phyloP scores from a whole-genome alignment of 2,888 invertebrate species.

The Prosapia bicincta region DNA sequence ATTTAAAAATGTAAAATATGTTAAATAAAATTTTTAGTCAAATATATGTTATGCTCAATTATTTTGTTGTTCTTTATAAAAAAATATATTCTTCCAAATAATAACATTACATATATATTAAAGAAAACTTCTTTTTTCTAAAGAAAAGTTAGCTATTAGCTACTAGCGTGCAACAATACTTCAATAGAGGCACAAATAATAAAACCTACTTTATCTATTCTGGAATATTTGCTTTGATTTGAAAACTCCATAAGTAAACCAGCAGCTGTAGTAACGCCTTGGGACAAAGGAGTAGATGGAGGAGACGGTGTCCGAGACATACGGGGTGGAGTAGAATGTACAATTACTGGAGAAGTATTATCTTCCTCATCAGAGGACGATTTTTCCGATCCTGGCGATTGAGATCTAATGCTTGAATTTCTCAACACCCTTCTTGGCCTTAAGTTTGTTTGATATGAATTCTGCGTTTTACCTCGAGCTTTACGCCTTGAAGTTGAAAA shows the following conservation, averaged over 20 bases:
- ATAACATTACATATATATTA: too few relatives aligned
- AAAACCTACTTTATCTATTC: background rate
- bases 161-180: too few relatives aligned
- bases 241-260: conserved; percentile 54
- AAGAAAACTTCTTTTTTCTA: too few relatives aligned
- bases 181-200: too few relatives aligned
- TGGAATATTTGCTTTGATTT: background rate
- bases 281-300: conserved; percentile 6
- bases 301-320: conserved; percentile 11
- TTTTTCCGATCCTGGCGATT: conserved; percentile 4
- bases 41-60: too few relatives aligned
- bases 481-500: conserved; percentile 23
- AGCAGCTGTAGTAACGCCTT: conserved; percentile 48
- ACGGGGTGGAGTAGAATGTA: background rate
- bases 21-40: too few relatives aligned
- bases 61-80: too few relatives aligned
- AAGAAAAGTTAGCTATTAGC: too few relatives aligned
- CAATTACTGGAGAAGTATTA: conserved; percentile 5
- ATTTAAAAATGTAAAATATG: too few relatives aligned
- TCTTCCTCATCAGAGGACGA: conserved; percentile 16
- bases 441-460: conserved; percentile 14
- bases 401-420: conserved; percentile 3
- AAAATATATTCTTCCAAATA: too few relatives aligned
- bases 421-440: conserved; percentile 16
- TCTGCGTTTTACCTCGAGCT: conserved; percentile 26